These are phyloP conservation scores for Poeciliopsis occidentalis DNA, from an alignment of 2,113 vertebrate species.

Conservation along the genomic window DNA sequence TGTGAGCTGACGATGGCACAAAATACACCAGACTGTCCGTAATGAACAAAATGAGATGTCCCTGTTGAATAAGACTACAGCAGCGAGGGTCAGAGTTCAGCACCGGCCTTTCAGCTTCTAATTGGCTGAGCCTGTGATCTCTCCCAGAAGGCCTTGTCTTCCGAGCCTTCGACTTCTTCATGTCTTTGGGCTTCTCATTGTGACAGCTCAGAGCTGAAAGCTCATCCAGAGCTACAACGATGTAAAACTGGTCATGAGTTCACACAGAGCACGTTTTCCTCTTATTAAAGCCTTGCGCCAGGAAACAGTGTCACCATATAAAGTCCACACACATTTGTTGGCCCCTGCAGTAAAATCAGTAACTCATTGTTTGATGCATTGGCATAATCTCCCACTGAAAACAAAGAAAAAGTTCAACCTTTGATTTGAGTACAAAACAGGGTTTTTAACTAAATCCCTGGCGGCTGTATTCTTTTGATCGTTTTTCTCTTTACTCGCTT, in stretches of 20 bases:
- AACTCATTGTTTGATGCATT: not conserved
- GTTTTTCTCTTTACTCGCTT: no score
- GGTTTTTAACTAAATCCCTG: no score
- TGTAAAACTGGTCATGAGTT: conserved; percentile 23
- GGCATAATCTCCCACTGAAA: not conserved
- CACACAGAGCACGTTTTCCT: conserved; percentile 18
- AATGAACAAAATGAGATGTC: conserved; percentile 74
- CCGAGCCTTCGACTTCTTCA: conserved; percentile 45
- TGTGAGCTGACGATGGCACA: conserved; percentile 49
- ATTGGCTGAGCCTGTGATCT: conserved; percentile 73
- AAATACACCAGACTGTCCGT: conserved; percentile 48
- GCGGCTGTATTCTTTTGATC: no score
- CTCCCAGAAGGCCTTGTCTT: conserved; percentile 59
- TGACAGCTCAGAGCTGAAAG: conserved; percentile 59
- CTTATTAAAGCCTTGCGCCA: conserved; percentile 28
- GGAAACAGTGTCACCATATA: conserved; percentile 10
- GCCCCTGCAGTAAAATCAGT: no score
- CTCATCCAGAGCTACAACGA: conserved; percentile 50
- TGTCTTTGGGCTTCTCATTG: conserved; percentile 40
- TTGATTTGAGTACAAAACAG: not conserved
- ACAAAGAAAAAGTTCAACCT: not conserved
- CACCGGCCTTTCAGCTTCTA: conserved; percentile 64
- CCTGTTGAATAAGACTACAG: conserved; percentile 63
- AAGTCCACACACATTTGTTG: not conserved
- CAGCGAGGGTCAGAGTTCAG: conserved; percentile 66